Conservation (phyloP, 2,888 invertebrate genomes). For the Mamestra brassicae region DNA sequence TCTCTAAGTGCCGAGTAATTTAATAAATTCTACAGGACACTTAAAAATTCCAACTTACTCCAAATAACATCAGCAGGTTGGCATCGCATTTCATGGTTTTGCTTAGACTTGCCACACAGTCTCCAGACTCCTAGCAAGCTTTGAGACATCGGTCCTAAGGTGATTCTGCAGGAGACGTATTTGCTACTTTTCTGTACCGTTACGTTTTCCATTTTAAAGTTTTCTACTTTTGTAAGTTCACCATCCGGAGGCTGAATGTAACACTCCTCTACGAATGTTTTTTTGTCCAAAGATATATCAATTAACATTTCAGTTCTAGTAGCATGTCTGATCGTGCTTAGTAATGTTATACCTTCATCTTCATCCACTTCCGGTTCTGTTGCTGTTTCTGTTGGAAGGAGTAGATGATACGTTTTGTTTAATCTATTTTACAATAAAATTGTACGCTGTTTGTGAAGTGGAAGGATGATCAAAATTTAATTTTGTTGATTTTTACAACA, state of each 20-base stretch:
- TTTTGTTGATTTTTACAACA: no score
- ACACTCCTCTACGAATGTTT: constrained; percentile 56
- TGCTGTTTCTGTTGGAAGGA: not conserved
- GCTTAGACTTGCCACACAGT: constrained; percentile 52
- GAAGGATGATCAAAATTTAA: not conserved
- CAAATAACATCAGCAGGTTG: constrained; percentile 59
- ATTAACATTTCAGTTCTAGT: constrained; percentile 22
- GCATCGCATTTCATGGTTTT: constrained; percentile 43
- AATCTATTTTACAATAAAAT: not conserved
- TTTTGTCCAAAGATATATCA: constrained; percentile 60
- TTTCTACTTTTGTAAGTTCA: not conserved
- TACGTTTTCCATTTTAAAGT: constrained; percentile 37
- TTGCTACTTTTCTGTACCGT: constrained; percentile 41
- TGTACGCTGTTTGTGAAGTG: not conserved
- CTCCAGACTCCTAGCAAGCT: constrained; percentile 62
- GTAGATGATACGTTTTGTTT: not conserved
- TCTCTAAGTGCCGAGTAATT: not conserved
- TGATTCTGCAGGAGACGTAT: constrained; percentile 67
- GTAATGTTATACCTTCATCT: not conserved
- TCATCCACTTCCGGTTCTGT: constrained; percentile 14
- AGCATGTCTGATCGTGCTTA: constrained; percentile 46
- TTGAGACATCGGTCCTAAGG: constrained; percentile 58
- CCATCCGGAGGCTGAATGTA: constrained; percentile 50
- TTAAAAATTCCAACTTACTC: constrained; percentile 53
- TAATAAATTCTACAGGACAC: not conserved